Conservation (phyloP, 2,113 vertebrate genomes). For the Caracal caracal region DNA sequence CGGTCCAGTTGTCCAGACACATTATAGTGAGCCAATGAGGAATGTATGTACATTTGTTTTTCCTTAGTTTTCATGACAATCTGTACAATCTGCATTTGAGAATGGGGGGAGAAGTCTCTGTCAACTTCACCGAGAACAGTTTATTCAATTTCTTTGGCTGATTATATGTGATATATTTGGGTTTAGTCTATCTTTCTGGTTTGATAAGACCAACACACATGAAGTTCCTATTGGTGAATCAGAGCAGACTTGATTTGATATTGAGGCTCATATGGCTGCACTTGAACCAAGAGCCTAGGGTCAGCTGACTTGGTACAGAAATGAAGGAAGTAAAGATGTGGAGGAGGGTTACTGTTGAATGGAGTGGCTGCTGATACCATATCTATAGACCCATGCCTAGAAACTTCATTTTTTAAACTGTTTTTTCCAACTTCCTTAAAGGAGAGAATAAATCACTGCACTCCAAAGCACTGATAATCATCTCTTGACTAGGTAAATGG, state of each 20-base stretch:
- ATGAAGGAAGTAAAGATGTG: background rate
- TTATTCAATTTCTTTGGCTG: background rate
- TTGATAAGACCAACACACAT: background rate
- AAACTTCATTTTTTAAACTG: background rate
- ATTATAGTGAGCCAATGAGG: background rate
- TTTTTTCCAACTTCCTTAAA: constrained; percentile 9
- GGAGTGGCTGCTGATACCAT: background rate
- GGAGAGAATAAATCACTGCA: constrained; percentile 1
- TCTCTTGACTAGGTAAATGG: background rate
- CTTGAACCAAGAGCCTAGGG: background rate
- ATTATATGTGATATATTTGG: background rate
- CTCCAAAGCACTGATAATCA: constrained; percentile 17
- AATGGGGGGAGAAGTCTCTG: background rate
- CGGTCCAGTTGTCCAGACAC: background rate
- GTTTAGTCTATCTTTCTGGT: constrained; percentile 7
- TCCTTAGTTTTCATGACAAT: background rate
- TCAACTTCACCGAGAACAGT: background rate
- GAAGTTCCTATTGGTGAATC: background rate
- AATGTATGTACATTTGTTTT: background rate
- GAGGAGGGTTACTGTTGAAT: background rate
- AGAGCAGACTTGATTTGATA: background rate
- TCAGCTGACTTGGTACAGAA: background rate
- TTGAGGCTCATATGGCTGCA: background rate
- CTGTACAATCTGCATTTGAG: background rate
- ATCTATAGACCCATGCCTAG: background rate